Evolutionary conservation across 2,888 invertebrate species (phyloP).

Genomic region (Meghimatium bilineatum): DNA sequence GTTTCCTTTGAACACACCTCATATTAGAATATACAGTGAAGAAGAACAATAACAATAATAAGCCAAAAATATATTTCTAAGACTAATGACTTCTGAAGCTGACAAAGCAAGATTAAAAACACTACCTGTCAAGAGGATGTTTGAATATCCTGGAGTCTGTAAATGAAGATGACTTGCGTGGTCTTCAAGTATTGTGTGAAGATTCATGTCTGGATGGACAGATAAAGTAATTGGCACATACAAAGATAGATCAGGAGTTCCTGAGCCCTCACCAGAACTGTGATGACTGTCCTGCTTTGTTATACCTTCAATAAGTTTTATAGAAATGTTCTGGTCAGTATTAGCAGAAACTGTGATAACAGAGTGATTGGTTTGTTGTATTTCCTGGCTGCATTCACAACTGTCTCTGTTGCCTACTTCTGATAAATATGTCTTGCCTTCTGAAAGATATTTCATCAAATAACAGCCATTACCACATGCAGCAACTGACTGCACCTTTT

Average conservation of each 20-base stretch:
- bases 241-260: background rate
- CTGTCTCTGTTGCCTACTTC: background rate
- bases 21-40: no score
- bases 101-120: background rate
- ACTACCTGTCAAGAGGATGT: conserved; percentile 72
- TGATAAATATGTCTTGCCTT: background rate
- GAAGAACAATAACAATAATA: no score
- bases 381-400: background rate
- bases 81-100: no score
- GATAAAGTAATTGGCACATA: conserved; percentile 63
- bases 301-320: background rate
- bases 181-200: conserved; percentile 54
- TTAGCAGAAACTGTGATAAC: background rate
- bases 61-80: no score
- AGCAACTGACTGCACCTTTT: background rate
- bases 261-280: background rate
- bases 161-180: conserved; percentile 27
- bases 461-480: background rate
- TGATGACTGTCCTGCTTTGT: background rate
- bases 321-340: background rate
- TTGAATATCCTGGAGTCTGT: background rate
- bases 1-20: no score
- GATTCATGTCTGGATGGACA: conserved; percentile 59
- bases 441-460: background rate
- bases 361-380: background rate